These are phyloP conservation scores for Solen grandis DNA, from an alignment of 1,140 invertebrate species.

Conservation along the genomic window DNA sequence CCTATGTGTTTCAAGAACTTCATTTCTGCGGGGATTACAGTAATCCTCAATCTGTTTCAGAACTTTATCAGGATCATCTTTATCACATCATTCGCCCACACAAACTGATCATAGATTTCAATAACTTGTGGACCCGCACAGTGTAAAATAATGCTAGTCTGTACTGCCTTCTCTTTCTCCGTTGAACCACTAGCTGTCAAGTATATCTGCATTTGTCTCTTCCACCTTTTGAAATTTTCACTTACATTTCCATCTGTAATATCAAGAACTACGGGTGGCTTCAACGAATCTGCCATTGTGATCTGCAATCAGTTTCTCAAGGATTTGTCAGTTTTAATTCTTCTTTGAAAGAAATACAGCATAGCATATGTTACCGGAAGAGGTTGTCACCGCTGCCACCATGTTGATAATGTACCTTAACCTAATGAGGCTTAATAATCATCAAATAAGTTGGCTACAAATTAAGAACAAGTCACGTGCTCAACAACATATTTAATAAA, in stretches of 20 bases:
- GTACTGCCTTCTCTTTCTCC: neutral
- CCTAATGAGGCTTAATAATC: too few relatives aligned
- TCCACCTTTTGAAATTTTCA: conserved; percentile 28
- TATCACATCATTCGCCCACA: neutral
- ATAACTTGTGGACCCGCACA: conserved; percentile 21
- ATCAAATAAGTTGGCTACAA: too few relatives aligned
- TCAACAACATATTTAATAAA: too few relatives aligned
- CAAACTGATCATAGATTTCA: conserved; percentile 33
- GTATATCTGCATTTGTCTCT: conserved; percentile 27
- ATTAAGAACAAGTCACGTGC: too few relatives aligned
- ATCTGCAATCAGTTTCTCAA: too few relatives aligned
- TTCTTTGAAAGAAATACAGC: too few relatives aligned
- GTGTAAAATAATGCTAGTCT: conserved; percentile 13
- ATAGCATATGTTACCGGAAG: too few relatives aligned
- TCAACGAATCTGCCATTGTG: conserved; percentile 8
- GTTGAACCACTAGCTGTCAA: conserved; percentile 2
- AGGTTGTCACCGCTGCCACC: too few relatives aligned
- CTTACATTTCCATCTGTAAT: conserved; percentile 10
- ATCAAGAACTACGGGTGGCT: neutral
- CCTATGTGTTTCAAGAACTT: conserved; percentile 8
- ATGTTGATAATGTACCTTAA: too few relatives aligned
- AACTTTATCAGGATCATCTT: conserved; percentile 10
- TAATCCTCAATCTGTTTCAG: conserved; percentile 6
- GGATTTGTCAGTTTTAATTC: too few relatives aligned
- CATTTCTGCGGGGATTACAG: conserved; percentile 16